Evolutionary conservation across 2,797 vertebrate species (phyloP).

Genomic region (Microhierax caerulescens): DNA sequence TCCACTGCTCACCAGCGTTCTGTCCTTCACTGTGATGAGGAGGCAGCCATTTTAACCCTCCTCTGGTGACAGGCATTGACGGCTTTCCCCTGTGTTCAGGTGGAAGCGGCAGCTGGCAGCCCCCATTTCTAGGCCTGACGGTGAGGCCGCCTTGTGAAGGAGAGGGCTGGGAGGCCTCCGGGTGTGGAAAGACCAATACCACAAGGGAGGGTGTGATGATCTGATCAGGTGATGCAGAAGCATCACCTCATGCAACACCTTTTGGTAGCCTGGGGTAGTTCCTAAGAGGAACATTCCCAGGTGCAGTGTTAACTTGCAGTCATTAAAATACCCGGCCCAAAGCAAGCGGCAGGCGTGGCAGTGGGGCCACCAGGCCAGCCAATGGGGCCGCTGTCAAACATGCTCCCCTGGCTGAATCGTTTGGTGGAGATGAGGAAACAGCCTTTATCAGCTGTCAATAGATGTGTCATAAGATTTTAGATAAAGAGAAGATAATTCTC

Average conservation of each 20-base stretch:
- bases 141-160: background rate
- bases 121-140: background rate
- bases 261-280: constrained; percentile 50
- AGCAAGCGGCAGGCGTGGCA: background rate
- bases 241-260: background rate
- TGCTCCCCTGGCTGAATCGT: background rate
- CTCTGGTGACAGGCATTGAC: background rate
- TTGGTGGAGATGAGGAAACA: background rate
- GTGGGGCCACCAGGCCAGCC: background rate
- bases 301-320: background rate
- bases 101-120: background rate
- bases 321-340: background rate
- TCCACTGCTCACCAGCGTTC: background rate
- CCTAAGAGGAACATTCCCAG: background rate
- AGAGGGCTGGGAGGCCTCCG: background rate
- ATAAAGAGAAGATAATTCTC: constrained; percentile 7
- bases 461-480: background rate
- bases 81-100: fast-evolving
- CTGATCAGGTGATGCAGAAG: background rate
- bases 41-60: background rate
- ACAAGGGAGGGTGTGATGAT: background rate
- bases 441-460: background rate
- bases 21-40: background rate
- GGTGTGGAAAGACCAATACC: background rate
- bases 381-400: background rate